A percentile compares a stretch with the other conserved stretches of the same genome.
Evolutionary conservation across 2,797 vertebrate species (phyloP).

Genomic region (Numenius phaeopus): DNA sequence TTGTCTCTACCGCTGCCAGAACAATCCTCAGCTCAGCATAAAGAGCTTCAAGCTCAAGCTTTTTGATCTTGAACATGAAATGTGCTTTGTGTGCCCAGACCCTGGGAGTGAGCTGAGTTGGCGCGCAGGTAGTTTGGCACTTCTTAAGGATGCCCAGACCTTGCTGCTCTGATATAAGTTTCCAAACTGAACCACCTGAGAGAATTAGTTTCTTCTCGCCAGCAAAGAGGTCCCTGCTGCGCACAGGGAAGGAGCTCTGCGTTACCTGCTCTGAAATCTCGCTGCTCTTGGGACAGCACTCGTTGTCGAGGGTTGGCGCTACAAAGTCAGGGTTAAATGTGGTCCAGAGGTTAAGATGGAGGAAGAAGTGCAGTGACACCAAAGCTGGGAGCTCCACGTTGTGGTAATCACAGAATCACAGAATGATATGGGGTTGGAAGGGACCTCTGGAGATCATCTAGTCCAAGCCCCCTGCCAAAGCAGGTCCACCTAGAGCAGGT

Average conservation of each 20-base stretch:
- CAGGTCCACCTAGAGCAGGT: too few relatives aligned
- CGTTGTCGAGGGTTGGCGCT: neutral
- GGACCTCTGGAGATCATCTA: too few relatives aligned
- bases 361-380: neutral
- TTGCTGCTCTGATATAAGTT: accelerated
- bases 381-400: neutral
- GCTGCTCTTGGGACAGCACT: neutral
- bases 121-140: neutral
- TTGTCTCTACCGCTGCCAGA: neutral
- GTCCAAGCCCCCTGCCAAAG: too few relatives aligned
- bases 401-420: too few relatives aligned
- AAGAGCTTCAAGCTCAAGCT: neutral
- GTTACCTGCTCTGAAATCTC: neutral
- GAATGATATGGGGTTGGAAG: too few relatives aligned
- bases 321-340: neutral
- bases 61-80: neutral
- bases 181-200: neutral
- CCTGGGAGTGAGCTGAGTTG: neutral
- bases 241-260: neutral
- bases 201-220: neutral
- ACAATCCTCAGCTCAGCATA: neutral
- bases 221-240: neutral
- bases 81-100: neutral
- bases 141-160: neutral
- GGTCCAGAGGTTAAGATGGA: neutral